A percentile compares a stretch with the other conserved stretches of the same genome.
Conservation (phyloP, 2,113 vertebrate species). For the Anas platyrhynchos region DNA sequence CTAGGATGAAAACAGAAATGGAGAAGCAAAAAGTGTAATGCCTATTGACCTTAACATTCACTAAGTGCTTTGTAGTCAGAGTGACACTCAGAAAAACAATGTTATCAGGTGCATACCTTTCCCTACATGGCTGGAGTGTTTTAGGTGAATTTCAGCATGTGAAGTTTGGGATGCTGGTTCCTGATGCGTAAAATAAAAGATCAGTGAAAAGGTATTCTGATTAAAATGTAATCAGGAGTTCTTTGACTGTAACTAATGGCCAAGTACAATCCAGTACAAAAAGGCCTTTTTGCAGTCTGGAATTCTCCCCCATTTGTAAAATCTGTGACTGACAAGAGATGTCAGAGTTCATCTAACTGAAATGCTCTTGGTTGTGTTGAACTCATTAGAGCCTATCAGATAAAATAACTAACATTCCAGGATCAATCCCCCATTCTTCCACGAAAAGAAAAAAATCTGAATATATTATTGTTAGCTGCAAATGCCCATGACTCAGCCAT, state of each 20-base stretch:
- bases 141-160: constrained; percentile 25
- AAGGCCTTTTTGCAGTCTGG: constrained; percentile 75
- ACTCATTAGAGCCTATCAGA: constrained; percentile 81
- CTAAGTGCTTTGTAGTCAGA: neutral
- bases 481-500: constrained; percentile 60
- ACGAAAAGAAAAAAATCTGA: constrained; percentile 69
- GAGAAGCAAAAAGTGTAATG: neutral
- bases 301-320: constrained; percentile 78
- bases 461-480: constrained; percentile 63
- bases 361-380: constrained; percentile 75
- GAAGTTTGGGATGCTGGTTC: neutral
- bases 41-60: neutral
- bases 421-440: constrained; percentile 73
- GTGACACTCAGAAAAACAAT: neutral
- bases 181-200: constrained; percentile 61
- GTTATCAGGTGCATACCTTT: neutral
- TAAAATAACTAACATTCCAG: constrained; percentile 83
- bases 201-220: constrained; percentile 77
- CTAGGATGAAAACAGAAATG: neutral
- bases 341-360: constrained; percentile 83
- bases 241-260: constrained; percentile 77
- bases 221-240: constrained; percentile 78
- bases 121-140: neutral
- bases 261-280: constrained; percentile 78
- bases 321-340: constrained; percentile 77